phyloP scores from a whole-genome alignment of 2,113 vertebrate genomes.

The Ptilonorhynchus violaceus region DNA sequence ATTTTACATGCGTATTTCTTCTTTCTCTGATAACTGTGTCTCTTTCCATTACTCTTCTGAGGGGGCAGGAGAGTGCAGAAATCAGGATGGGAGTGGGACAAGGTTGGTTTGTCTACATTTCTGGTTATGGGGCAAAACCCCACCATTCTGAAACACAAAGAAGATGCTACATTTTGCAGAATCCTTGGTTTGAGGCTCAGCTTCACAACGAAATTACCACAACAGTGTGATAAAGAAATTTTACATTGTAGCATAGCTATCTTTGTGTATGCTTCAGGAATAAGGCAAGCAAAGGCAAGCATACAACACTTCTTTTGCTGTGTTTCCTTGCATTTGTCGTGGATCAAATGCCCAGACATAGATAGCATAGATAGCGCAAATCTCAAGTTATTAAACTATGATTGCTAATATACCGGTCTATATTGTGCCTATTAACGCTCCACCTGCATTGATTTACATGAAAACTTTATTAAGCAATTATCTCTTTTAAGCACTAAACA shows the following conservation, averaged over 20 bases:
- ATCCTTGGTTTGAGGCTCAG: neutral
- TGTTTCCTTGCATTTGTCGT: neutral
- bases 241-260: neutral
- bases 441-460: neutral
- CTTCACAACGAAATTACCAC: neutral
- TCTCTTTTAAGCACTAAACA: accelerated
- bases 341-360: neutral
- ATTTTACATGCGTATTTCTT: neutral
- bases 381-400: neutral
- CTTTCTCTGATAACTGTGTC: neutral
- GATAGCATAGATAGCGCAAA: neutral
- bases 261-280: neutral
- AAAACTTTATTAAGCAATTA: neutral
- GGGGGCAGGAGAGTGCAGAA: accelerated
- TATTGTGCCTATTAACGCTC: neutral
- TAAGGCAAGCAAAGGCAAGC: neutral
- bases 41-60: neutral
- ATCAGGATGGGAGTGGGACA: accelerated
- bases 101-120: neutral
- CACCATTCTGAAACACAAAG: neutral
- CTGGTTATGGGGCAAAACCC: neutral
- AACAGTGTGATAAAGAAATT: neutral
- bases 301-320: neutral
- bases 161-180: neutral
- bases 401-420: neutral